Percentiles rank a stretch among this genome's conserved stretches.
These are phyloP conservation scores for Portevinia maculata DNA, from an alignment of 2,888 invertebrate species.

Conservation along the genomic window DNA sequence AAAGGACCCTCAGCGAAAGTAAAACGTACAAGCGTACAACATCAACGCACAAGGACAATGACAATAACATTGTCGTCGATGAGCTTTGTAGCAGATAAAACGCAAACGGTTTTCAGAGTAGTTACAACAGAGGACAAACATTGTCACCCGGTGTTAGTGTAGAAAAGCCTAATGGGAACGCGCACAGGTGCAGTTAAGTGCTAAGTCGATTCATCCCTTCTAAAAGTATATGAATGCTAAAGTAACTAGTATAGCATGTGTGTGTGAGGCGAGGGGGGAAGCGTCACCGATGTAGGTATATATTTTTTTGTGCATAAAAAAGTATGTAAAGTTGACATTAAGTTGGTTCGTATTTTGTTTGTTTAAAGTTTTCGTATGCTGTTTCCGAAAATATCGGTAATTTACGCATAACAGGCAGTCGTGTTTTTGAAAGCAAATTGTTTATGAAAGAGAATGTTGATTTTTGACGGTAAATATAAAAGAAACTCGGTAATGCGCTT, in stretches of 20 bases:
- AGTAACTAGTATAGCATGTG: slow-evolving; percentile 6
- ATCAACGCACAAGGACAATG: slow-evolving; percentile 71
- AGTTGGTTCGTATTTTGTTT: slow-evolving; percentile 28
- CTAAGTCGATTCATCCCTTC: slow-evolving; percentile 75
- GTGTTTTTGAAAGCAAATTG: neutral
- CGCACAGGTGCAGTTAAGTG: slow-evolving; percentile 80
- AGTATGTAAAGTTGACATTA: slow-evolving; percentile 63
- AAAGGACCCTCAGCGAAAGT: slow-evolving; percentile 71
- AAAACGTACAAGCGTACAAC: slow-evolving; percentile 46
- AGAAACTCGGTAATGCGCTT: too few species aligned
- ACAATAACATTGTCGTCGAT: slow-evolving; percentile 60
- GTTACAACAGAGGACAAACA: slow-evolving; percentile 67
- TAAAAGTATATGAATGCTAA: slow-evolving; percentile 63
- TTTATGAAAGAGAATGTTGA: too few species aligned
- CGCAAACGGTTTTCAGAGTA: slow-evolving; percentile 61
- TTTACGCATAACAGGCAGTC: neutral
- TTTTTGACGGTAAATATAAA: too few species aligned
- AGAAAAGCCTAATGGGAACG: slow-evolving; percentile 78
- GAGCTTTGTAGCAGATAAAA: slow-evolving; percentile 53
- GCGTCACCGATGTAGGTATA: neutral
- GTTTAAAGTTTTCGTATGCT: slow-evolving; percentile 20
- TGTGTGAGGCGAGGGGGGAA: neutral
- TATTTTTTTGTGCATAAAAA: slow-evolving; percentile 51
- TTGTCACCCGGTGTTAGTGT: slow-evolving; percentile 57
- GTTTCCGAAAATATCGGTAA: slow-evolving; percentile 2